Evolutionary conservation across 2,888 invertebrate species (phyloP).

Genomic region (Eurytoma adleriae): DNA sequence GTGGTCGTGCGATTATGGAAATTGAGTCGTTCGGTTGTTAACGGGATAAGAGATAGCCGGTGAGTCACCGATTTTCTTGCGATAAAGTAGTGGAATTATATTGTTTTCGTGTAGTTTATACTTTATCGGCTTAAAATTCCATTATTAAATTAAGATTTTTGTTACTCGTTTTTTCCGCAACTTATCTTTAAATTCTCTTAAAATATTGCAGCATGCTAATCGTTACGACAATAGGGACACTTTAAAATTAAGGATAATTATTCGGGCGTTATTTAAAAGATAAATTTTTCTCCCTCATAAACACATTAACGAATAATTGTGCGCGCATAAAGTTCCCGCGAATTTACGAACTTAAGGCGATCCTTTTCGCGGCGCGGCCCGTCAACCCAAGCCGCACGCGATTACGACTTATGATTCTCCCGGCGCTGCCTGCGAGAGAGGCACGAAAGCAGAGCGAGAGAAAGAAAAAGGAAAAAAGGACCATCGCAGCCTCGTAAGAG

Average conservation of each 20-base stretch:
- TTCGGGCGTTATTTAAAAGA: too few relatives aligned
- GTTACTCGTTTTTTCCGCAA: too few relatives aligned
- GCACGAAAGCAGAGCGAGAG: background rate
- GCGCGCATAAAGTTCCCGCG: background rate
- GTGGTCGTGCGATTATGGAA: constrained; percentile 29
- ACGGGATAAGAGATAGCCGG: constrained; percentile 9
- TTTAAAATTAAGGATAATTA: too few relatives aligned
- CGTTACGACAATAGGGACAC: too few relatives aligned
- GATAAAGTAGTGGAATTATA: constrained; percentile 33
- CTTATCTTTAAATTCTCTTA: too few relatives aligned
- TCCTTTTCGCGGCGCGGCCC: constrained; percentile 6
- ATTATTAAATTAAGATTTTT: background rate
- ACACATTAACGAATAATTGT: background rate
- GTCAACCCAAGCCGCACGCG: constrained; percentile 4
- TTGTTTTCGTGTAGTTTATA: background rate
- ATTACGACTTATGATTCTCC: background rate
- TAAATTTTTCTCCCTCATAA: too few relatives aligned
- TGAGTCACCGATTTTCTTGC: constrained; percentile 38
- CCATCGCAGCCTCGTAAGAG: background rate
- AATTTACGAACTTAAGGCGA: constrained; percentile 5
- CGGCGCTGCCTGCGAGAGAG: background rate
- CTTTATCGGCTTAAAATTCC: background rate
- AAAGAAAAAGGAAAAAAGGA: background rate
- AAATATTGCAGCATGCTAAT: too few relatives aligned
- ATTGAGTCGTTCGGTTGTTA: constrained; percentile 28